Base-by-base conservation (phyloP, 2,113 vertebrate genomes). In the Machaerirhynchus nigripectus region DNA sequence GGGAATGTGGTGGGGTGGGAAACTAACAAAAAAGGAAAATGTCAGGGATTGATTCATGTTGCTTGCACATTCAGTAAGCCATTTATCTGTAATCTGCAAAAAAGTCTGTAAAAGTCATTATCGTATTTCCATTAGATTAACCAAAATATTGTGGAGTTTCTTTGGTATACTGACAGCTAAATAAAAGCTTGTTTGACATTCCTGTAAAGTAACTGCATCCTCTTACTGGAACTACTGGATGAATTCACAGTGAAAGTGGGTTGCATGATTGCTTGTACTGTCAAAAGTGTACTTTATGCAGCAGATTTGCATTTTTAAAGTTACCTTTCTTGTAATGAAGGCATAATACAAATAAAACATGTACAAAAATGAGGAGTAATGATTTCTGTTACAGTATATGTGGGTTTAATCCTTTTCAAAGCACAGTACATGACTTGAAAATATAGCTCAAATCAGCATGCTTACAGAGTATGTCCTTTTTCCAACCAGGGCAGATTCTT, bases 241-340 rank as follows among this genome's bases (percentile, higher is more conserved):
- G 88, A 84, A 53, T 67, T 65, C 82, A 56, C 22, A 87, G 59
- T 70, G 75, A 68, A 59, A 31, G 74, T 89, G 86, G 83, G 93
- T 91, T 98, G 98, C 98, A 98, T 98, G 98, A 95, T 56, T 88
- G 90, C 91, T 97, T 85, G 94, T 90, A 61, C 87, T 59, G 96
- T 98, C 90, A 44, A 93, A 94, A 73, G 90, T 97, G 97, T 97
- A 94, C 87, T 96, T 94, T 68, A 87, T 92, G 91, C 80, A 7
- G 85, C 92, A 97, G 56, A 97, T 97, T 37, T 97, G 97, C 96
- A 97, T 97, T 98, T 98, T 98, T 97, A 78, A 98, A 97, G 92
- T 92, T 84, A 50, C 93, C 80, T 94, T 91, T 96, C 96, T 97
- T 97, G 97, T 97, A 97, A 97, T 87, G 94, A 95, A 87, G 92